These are phyloP conservation scores for Trissolcus japonicus DNA, from an alignment of 2,888 invertebrate species.

Conservation along the genomic window DNA sequence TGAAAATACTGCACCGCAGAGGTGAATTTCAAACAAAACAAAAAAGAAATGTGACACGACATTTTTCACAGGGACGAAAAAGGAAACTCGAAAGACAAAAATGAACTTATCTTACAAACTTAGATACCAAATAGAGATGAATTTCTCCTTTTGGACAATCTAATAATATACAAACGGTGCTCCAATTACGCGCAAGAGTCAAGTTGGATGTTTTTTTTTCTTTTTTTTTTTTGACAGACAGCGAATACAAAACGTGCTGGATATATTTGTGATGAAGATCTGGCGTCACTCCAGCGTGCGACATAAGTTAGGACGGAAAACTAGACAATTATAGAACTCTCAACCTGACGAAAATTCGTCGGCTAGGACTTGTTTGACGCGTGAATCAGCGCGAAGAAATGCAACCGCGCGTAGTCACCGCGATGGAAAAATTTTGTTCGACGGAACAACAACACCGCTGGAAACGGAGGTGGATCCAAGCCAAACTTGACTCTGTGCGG, in stretches of 20 bases:
- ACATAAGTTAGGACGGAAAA: constrained; percentile 18
- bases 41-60: too few species aligned
- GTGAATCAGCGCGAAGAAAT: constrained; percentile 18
- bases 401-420: neutral
- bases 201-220: neutral
- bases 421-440: neutral
- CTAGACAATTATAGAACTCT: constrained; percentile 47
- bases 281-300: constrained; percentile 51
- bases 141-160: constrained; percentile 7
- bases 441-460: neutral
- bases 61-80: too few species aligned
- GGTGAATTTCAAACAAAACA: too few species aligned
- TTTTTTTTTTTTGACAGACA: constrained; percentile 12
- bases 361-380: constrained; percentile 24
- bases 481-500: neutral
- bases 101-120: neutral
- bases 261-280: constrained; percentile 37
- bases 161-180: constrained; percentile 25
- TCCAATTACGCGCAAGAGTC: constrained; percentile 12
- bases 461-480: neutral
- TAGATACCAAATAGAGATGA: constrained; percentile 1
- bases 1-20: too few species aligned
- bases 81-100: too few species aligned
- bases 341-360: constrained; percentile 7
- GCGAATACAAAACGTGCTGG: constrained; percentile 23